These are phyloP conservation scores for Caenorhabditis sp. DNA, from an alignment of 2,888 invertebrate genomes.

Conservation along the genomic window DNA sequence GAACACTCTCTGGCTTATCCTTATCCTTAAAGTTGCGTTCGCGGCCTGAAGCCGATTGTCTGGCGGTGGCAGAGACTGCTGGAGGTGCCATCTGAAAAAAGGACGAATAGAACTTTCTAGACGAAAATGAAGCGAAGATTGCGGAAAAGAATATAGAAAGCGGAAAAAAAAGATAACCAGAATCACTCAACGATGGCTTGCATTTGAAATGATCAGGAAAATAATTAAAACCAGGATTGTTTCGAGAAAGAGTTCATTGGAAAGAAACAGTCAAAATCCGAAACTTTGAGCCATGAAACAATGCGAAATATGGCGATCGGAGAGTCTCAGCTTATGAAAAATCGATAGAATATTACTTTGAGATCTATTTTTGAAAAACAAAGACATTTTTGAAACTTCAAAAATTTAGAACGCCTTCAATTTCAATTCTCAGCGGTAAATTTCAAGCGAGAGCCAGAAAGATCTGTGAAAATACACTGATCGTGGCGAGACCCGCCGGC, in stretches of 20 bases:
- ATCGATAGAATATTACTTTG: neutral
- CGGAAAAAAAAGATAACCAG: neutral
- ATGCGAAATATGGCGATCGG: neutral
- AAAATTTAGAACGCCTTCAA: neutral
- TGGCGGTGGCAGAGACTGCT: conserved; percentile 59
- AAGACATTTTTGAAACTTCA: conserved; percentile 1
- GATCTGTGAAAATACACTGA: conserved; percentile 46
- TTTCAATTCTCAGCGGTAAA: conserved; percentile 7
- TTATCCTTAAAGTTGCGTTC: conserved; percentile 84
- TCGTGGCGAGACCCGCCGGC: conserved; percentile 61
- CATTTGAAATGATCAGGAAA: too few relatives aligned
- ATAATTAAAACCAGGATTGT: too few relatives aligned
- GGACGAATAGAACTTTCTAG: neutral
- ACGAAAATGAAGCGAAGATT: neutral
- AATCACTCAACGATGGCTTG: neutral
- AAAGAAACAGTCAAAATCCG: neutral
- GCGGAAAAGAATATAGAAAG: neutral
- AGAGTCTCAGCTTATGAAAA: neutral
- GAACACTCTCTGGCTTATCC: conserved; percentile 88
- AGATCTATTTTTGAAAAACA: neutral
- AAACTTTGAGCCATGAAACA: neutral
- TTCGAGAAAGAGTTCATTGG: too few relatives aligned
- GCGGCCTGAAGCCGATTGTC: conserved; percentile 69
- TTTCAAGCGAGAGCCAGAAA: conserved; percentile 61
- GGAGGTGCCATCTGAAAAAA: conserved; percentile 68